Percentiles rank a stretch among this genome's conserved stretches.
phyloP scores from a whole-genome alignment of 2,797 vertebrate genomes.

The Phoxinus dragarum region DNA sequence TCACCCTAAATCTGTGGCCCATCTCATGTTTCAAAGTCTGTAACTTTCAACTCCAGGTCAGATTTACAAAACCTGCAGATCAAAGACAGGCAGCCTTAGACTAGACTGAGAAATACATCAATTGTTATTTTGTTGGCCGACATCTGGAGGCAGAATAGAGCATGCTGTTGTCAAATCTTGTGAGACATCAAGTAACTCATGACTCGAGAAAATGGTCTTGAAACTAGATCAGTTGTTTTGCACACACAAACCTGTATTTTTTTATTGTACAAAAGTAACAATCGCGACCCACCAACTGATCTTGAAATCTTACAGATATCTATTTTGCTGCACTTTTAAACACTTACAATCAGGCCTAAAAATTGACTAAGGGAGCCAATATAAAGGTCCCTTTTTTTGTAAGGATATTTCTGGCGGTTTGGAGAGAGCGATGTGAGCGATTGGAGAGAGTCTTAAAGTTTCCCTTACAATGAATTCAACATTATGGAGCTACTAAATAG shows the following conservation, averaged over 20 bases:
- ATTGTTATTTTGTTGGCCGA: slow-evolving; percentile 17
- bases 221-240: neutral
- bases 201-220: neutral
- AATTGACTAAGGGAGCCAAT: neutral
- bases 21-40: slow-evolving; percentile 44
- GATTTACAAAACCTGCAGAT: slow-evolving; percentile 46
- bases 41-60: slow-evolving; percentile 40
- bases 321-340: neutral
- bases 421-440: neutral
- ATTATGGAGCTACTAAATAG: neutral
- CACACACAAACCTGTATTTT: neutral
- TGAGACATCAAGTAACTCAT: slow-evolving; percentile 10
- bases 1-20: slow-evolving; percentile 38
- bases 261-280: neutral
- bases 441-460: neutral
- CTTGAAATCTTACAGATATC: neutral
- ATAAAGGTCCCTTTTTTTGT: neutral
- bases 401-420: neutral
- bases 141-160: slow-evolving; percentile 37
- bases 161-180: slow-evolving; percentile 35
- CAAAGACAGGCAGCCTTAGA: slow-evolving; percentile 25
- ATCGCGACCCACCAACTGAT: neutral
- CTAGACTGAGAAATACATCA: slow-evolving; percentile 38
- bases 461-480: neutral
- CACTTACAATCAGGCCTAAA: neutral